Evolutionary conservation across 2,888 invertebrate genomes (phyloP).

Genomic region (Caenorhabditis auriculariae): DNA sequence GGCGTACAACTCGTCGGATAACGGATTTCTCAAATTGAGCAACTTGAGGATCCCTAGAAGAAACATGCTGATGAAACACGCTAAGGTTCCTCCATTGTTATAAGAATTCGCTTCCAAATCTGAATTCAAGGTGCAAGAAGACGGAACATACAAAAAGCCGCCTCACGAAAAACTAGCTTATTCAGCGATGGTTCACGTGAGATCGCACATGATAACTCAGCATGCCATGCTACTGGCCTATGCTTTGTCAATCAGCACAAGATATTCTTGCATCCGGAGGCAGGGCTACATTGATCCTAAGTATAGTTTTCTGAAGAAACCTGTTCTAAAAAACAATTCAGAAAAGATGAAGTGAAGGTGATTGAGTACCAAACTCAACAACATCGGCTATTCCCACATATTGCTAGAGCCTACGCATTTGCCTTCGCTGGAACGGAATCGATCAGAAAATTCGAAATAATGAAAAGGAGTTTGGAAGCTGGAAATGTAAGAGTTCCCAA

Average conservation of each 20-base stretch:
- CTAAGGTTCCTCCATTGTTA: constrained; percentile 75
- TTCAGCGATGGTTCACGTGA: constrained; percentile 79
- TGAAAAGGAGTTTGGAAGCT: constrained; percentile 14
- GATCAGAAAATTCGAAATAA: constrained; percentile 19
- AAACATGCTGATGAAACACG: constrained; percentile 90
- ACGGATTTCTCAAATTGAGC: constrained; percentile 86
- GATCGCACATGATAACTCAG: constrained; percentile 32
- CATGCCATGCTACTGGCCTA: constrained; percentile 76
- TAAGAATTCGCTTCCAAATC: too few species aligned
- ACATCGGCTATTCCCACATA: constrained; percentile 81
- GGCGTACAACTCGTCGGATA: constrained; percentile 87
- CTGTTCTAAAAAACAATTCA: constrained; percentile 63
- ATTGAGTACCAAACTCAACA: constrained; percentile 92
- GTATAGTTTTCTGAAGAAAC: constrained; percentile 66
- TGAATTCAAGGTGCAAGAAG: constrained; percentile 62
- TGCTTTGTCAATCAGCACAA: constrained; percentile 82
- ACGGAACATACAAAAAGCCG: constrained; percentile 83
- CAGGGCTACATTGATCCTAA: constrained; percentile 83
- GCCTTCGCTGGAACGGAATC: constrained; percentile 68
- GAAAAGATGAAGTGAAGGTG: constrained; percentile 84
- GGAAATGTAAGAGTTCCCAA: too few species aligned
- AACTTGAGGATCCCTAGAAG: constrained; percentile 82
- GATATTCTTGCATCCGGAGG: constrained; percentile 85
- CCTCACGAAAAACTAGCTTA: constrained; percentile 82
- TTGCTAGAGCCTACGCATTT: constrained; percentile 78